Percentiles rank a stretch among this genome's conserved stretches.
Evolutionary conservation across 2,113 vertebrate species (phyloP).

Genomic region (Chlorocebus sabaeus): DNA sequence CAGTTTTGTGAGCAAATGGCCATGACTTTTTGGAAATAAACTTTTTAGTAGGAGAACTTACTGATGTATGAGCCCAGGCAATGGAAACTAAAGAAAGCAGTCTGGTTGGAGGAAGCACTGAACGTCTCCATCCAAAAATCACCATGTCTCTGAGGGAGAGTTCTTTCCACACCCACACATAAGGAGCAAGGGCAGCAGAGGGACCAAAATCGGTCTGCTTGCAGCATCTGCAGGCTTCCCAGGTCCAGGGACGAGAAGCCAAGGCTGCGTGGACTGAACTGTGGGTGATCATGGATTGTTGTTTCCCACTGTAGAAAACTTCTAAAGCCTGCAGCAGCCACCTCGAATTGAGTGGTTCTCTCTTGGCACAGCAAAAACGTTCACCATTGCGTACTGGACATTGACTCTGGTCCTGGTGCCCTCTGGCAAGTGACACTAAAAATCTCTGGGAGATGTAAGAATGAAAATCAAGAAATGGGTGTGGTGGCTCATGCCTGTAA

Average conservation of each 20-base stretch:
- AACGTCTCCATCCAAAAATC: background rate
- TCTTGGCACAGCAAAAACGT: background rate
- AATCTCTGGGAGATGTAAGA: too few species aligned
- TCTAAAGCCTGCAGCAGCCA: background rate
- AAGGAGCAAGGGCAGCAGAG: background rate
- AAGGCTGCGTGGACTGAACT: background rate
- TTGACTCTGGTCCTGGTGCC: background rate
- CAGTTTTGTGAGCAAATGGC: background rate
- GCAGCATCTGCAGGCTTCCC: background rate
- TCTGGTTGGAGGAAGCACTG: background rate
- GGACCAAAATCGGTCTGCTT: too few species aligned
- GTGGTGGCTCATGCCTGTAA: too few species aligned
- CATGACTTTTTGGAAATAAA: background rate
- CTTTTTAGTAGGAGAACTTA: background rate
- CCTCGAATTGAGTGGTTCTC: background rate
- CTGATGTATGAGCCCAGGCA: background rate
- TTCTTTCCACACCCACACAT: background rate
- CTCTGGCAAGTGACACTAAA: background rate
- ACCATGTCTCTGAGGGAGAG: background rate
- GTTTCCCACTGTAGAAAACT: background rate
- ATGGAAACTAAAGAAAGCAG: background rate
- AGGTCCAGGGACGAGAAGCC: background rate
- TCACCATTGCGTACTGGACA: fast-evolving
- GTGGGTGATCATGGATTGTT: fast-evolving
- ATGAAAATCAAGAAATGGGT: background rate